Evolutionary conservation across 2,888 invertebrate genomes (phyloP), one percentile per base, ranked within the genome.

Genomic region (Tuberolachnus salignus): DNA sequence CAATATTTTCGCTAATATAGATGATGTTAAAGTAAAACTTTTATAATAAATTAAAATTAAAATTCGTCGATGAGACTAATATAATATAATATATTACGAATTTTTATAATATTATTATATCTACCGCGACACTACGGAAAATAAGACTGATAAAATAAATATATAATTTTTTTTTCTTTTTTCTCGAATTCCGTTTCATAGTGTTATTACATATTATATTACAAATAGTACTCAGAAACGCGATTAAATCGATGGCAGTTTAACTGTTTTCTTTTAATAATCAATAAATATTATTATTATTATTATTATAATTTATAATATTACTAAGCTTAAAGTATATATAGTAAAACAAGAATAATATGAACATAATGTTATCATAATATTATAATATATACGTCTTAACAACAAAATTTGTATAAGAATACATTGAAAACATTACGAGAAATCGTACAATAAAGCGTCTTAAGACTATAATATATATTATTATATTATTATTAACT

Each of bases 231-330:
- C 75, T 57, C 75, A 75, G 75, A 75, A 75, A 75, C 57, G 67
- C 57, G 67, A 75, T 75, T 67, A 67, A 66, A 67, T 75, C 49
- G 75, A 75, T 75, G 75, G 75, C 75, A 75, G 75, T 75, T 74
- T 57, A 67, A 75, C 57, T 75, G 75, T 75, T 34, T 34, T 75
- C 67, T 67, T 75, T 67, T 26, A 13, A 67, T 67, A 75, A 72
- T 49, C 34, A 57, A 57, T 23, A 23, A 57, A 1, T 19, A 55
- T 55, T 19, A 55, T 55, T 19, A 55, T 55, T 44, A 61, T 61
- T 19, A 55, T 55, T 19, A 55, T 55, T 34, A 34, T 34, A 4
- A 34, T 34, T 34, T 19, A 57, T 55, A 57, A 42, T 61, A 69
- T 49, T 44, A 67, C 75, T 75, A 75, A 75, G 67, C 75, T 75